These are phyloP conservation scores for Isichthys henryi DNA, from an alignment of 2,113 vertebrate genomes.

Conservation along the genomic window DNA sequence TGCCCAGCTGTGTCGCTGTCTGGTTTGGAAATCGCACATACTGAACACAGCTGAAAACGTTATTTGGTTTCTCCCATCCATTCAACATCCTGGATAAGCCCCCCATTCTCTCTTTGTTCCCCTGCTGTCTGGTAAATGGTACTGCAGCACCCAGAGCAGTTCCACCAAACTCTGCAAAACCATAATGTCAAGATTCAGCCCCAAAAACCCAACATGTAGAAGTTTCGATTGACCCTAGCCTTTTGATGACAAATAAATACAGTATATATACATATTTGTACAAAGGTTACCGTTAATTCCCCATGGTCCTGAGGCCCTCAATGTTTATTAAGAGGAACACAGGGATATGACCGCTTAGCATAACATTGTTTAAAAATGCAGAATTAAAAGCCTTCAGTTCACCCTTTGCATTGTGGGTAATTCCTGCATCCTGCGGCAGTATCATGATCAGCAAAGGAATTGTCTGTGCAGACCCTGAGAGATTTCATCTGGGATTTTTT, in stretches of 20 bases:
- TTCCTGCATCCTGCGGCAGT: slow-evolving; percentile 34
- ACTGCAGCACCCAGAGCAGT: background rate
- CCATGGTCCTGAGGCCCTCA: background rate
- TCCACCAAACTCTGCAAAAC: background rate
- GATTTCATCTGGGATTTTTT: slow-evolving; percentile 32
- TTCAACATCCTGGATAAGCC: background rate
- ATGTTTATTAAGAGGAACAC: background rate
- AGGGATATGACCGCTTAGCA: slow-evolving; percentile 1
- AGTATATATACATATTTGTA: background rate
- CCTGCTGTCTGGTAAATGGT: background rate
- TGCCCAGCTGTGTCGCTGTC: background rate
- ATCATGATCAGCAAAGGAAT: slow-evolving; percentile 43
- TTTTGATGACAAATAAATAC: background rate
- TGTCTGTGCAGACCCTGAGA: slow-evolving; percentile 35
- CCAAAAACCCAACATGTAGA: background rate
- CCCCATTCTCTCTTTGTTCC: background rate
- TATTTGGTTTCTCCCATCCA: background rate
- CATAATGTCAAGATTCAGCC: background rate
- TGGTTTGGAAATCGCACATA: background rate
- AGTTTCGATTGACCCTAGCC: background rate
- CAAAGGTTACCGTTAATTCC: background rate
- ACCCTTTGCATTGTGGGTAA: slow-evolving; percentile 29
- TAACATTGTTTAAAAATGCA: slow-evolving; percentile 1
- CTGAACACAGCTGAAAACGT: background rate
- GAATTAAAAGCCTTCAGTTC: slow-evolving; percentile 32